phyloP scores from a whole-genome alignment of 1,140 invertebrate genomes.

The Lasioglossum baleicum region DNA sequence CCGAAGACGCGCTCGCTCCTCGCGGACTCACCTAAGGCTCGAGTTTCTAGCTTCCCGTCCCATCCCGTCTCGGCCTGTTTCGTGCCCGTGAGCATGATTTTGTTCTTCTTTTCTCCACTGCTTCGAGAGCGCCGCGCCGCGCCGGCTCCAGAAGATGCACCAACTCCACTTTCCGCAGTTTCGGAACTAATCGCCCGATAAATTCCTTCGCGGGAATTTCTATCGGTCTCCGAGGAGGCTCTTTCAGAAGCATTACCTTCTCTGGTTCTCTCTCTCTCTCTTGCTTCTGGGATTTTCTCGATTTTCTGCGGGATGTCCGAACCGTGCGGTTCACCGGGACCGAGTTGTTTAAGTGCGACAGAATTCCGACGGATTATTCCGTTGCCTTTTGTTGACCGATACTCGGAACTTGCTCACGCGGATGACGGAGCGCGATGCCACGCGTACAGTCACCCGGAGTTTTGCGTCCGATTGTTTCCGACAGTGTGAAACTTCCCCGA shows the following conservation, averaged over 20 bases:
- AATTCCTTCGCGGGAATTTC: slow-evolving; percentile 19
- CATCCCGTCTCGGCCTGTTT: neutral
- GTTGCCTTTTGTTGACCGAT: no score
- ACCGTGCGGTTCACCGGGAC: no score
- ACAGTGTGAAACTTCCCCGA: no score
- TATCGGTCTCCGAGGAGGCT: neutral
- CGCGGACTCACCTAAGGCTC: slow-evolving; percentile 19
- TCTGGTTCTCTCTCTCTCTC: no score
- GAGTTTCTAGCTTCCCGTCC: slow-evolving; percentile 3
- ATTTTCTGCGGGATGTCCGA: neutral
- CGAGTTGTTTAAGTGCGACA: neutral
- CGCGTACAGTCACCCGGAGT: no score
- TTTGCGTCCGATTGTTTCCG: no score
- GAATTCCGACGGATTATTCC: no score
- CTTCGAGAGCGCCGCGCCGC: no score
- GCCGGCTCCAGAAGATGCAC: neutral
- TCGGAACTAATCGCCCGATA: slow-evolving; percentile 17
- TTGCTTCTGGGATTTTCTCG: neutral
- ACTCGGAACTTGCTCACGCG: no score
- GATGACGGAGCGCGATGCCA: no score
- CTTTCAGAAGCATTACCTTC: neutral
- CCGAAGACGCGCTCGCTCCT: slow-evolving; percentile 22
- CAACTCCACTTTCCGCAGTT: neutral
- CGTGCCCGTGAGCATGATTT: neutral
- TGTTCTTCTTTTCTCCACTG: neutral